These are phyloP conservation scores for Penaeus vannamei DNA, from an alignment of 1,140 invertebrate genomes.

Conservation along the genomic window DNA sequence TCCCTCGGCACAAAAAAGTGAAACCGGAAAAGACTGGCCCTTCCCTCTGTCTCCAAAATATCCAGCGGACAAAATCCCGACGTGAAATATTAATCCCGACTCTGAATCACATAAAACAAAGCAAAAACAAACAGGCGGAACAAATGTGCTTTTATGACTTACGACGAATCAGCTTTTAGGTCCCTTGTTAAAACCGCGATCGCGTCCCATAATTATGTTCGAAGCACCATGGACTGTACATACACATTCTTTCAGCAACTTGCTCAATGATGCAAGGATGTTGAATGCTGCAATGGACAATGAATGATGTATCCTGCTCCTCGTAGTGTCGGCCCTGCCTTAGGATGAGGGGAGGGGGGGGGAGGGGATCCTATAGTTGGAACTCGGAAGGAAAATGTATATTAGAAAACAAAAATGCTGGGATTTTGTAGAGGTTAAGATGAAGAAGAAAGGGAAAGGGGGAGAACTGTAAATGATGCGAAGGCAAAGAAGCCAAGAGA, in stretches of 20 bases:
- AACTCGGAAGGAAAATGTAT: not conserved
- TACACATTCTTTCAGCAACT: conserved; percentile 58
- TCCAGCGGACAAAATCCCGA: no score
- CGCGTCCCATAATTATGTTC: conserved; percentile 34
- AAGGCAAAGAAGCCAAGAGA: no score
- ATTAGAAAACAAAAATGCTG: not conserved
- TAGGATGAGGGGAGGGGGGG: not conserved
- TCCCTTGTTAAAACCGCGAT: conserved; percentile 45
- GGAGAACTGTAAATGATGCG: not conserved
- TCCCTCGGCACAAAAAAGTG: no score
- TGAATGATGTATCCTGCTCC: conserved; percentile 55
- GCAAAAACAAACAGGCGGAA: not conserved
- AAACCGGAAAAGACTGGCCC: no score
- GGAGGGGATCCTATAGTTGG: not conserved
- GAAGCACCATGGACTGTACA: conserved; percentile 41
- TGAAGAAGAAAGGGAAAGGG: not conserved
- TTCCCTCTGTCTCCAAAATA: no score
- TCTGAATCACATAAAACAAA: not conserved
- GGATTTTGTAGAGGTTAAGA: not conserved
- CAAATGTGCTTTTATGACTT: not conserved
- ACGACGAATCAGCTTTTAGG: conserved; percentile 25
- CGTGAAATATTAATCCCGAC: not conserved
- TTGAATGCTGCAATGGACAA: conserved; percentile 48
- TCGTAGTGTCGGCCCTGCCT: conserved; percentile 39
- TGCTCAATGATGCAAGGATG: conserved; percentile 45